A percentile compares a stretch with the other conserved stretches of the same genome.
These are phyloP conservation scores for Takifugu rubripes DNA, from an alignment of 2,797 vertebrate genomes.

Conservation along the genomic window DNA sequence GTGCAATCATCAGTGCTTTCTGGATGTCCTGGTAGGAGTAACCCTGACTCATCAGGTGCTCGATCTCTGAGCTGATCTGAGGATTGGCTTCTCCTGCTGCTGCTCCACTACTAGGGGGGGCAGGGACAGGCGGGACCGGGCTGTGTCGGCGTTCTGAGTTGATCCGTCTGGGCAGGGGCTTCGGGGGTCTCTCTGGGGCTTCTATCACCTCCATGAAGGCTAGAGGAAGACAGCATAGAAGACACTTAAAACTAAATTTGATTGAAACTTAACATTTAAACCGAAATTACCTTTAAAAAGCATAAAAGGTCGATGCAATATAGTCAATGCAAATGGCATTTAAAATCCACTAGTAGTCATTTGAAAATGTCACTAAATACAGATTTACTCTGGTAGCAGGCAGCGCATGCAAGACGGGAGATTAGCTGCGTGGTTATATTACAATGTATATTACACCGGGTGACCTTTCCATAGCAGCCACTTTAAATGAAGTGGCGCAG, in stretches of 20 bases:
- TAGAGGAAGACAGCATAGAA: slow-evolving; percentile 33
- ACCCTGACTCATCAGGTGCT: slow-evolving; percentile 94
- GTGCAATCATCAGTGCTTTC: slow-evolving; percentile 97
- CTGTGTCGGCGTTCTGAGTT: slow-evolving; percentile 88
- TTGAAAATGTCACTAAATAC: no score
- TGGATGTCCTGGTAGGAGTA: slow-evolving; percentile 99
- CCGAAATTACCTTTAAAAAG: no score
- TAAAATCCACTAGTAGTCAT: no score
- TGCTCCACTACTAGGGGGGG: slow-evolving; percentile 16
- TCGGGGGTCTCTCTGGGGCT: slow-evolving; percentile 92
- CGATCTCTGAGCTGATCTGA: slow-evolving; percentile 91
- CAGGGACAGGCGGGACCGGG: slow-evolving; percentile 56
- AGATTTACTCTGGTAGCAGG: neutral
- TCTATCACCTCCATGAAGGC: slow-evolving; percentile 80
- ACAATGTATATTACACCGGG: slow-evolving; percentile 8
- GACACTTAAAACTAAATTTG: no score
- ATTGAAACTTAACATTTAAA: no score
- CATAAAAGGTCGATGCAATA: no score
- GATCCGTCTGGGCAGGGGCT: slow-evolving; percentile 90
- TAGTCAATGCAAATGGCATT: no score
- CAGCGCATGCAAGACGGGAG: neutral
- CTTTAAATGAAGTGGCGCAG: slow-evolving; percentile 15
- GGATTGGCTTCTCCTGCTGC: slow-evolving; percentile 63
- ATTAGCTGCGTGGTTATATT: slow-evolving; percentile 1
- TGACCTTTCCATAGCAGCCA: slow-evolving; percentile 22